Base-by-base conservation (phyloP, 2,797 vertebrate genomes). In the Gymnopithys bicolor region DNA sequence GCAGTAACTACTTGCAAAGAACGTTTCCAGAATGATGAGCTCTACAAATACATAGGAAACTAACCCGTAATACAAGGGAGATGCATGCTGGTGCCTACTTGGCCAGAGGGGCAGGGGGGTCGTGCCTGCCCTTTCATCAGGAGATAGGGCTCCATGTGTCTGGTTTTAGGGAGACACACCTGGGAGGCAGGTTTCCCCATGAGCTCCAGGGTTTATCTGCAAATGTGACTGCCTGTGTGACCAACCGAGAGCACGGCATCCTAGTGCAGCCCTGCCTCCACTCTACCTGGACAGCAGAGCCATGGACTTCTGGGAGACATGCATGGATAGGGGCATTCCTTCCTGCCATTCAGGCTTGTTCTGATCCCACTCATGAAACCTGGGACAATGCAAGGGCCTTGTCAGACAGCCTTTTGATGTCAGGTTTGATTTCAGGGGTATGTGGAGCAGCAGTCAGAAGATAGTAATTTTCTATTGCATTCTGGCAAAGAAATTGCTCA, bases 311-410 rank as follows among this genome's bases (percentile, higher is more conserved):
- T 41, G 23, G 22, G 43, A 28, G 11, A 17, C 39, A 53, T 2
- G 1, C 0, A 0, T 11, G 23, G 24, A 17, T 43, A 12, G 45
- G 4, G 16, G 2, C 25, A 49, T 45, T 28, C 48, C 35, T 9
- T 49, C 43, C 81, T 58, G 41, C 45, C 59, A 35, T 16, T 45
- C 67, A 46, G 55, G 22, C 24, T 80, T 55, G 16, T 37, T 80
- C 66, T 37, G 13, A 49, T 55, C 13, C 41, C 33, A 51, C 37
- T 63, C 43, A 5, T 23, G 51, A 46, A 78, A 49, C 35, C 27
- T 14, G 16, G 32, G 25, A 37, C 45, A 87, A 35, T 4, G 13
- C 46, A 64, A 69, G 35, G 35, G 63, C 24, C n/a, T 87, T 33
- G 5, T 74, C 71, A 80, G 56, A 16, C 21, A 78, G 43, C 6